Base-by-base conservation (phyloP, 2,113 vertebrate genomes). In the Scomber scombrus region DNA sequence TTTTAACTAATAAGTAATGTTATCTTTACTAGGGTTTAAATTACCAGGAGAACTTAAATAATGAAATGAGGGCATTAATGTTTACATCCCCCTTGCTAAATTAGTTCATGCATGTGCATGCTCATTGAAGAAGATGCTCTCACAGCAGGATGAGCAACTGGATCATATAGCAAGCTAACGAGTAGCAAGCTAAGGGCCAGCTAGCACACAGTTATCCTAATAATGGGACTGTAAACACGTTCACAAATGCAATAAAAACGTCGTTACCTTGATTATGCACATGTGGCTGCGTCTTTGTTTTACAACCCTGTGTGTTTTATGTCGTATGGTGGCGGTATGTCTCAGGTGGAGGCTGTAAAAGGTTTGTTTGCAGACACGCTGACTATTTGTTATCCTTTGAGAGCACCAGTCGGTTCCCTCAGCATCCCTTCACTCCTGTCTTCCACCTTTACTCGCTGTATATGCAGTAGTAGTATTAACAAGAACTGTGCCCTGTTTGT, bases 191-290 rank as follows among this genome's bases (percentile, higher is more conserved):
- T 13, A n/a, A 0, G 2, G 76, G 34, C 34, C 34, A 40, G 64
- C 71, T 74, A 75, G 68, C 76, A 51, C 61, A 52, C 3, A 64
- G 18, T 18, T 47, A 29, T 21, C 45, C 8, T 15, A 7, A 8
- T 7, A 40, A 40, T 4, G 6, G 2, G 12, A 11, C 1, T 6
- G 2, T 26, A 40, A 21, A 19, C 19, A 3, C 11, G 4, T 14
- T 43, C 19, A 16, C 13, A 69, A n/a, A 63, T 9, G 15, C 8
- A 10, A 12, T 7, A 1, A 71, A 11, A 62, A 67, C 11, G 61
- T 2, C 1, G 0, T 87, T 90, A 92, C 92, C 92, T 87, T 47
- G 2, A 5, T 9, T 18, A 11, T 3, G 71, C 18, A 57, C 82
- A 82, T 76, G 29, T 57, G 70, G 40, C 56, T 21, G 52, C 40